Conservation (phyloP, 2,113 vertebrate species). For the Aythya baeri region DNA sequence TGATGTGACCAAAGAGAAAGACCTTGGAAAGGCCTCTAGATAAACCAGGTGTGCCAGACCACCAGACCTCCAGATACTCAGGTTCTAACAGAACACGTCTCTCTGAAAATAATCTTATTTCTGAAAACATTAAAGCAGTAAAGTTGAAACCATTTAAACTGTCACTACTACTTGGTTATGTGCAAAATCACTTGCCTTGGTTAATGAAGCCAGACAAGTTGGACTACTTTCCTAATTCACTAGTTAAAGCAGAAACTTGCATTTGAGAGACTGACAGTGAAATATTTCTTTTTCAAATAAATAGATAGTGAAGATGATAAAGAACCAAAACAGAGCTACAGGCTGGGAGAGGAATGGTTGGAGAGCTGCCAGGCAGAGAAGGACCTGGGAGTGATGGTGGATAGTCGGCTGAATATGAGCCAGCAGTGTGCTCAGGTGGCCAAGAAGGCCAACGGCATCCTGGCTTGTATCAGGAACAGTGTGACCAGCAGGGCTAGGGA, state of each 20-base stretch:
- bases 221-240: not conserved
- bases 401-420: too few species aligned
- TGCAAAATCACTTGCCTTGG: not conserved
- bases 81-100: not conserved
- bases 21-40: not conserved
- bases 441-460: too few species aligned
- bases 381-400: too few species aligned
- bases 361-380: too few species aligned
- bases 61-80: not conserved
- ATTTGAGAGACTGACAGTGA: not conserved
- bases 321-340: not conserved
- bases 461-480: too few species aligned
- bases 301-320: not conserved
- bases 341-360: too few species aligned
- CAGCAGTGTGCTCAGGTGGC: too few species aligned
- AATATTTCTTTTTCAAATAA: not conserved
- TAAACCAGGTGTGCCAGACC: not conserved
- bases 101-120: not conserved
- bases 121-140: not conserved
- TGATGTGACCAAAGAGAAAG: not conserved
- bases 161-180: not conserved
- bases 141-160: not conserved
- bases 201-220: conserved; percentile 7
- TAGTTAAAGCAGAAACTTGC: not conserved
- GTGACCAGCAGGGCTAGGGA: too few species aligned